Percentiles rank a stretch among this genome's conserved stretches.
Conservation (phyloP, 2,797 vertebrate species). For the Siniperca undulata region DNA sequence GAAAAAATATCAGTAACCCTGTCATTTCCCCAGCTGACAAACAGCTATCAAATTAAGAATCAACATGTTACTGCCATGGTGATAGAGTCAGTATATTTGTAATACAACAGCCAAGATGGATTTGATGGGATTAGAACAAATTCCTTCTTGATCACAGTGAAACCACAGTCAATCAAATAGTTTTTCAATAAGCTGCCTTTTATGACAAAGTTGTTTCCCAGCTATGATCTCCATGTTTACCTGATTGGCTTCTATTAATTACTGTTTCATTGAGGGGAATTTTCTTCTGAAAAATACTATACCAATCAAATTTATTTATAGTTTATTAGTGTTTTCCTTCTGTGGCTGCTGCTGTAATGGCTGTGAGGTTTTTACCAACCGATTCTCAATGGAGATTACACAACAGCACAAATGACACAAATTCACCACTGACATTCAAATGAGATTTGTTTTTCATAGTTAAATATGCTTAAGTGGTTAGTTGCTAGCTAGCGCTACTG, state of each 20-base stretch:
- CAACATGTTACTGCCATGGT: constrained; percentile 9
- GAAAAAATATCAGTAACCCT: neutral
- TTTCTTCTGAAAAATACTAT: constrained; percentile 11
- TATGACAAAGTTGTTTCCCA: neutral
- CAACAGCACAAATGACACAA: constrained; percentile 37
- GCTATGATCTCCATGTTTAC: constrained; percentile 27
- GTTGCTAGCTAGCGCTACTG: constrained; percentile 21
- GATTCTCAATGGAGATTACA: constrained; percentile 39
- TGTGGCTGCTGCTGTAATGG: constrained; percentile 8
- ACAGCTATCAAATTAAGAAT: constrained; percentile 20
- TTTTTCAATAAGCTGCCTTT: constrained; percentile 25
- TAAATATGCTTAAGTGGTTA: constrained; percentile 40
- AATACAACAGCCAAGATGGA: constrained; percentile 29
- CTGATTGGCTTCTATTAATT: constrained; percentile 48
- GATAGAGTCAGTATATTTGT: constrained; percentile 2
- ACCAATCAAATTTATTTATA: constrained; percentile 26
- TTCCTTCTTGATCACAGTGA: constrained; percentile 31
- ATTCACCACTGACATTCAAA: constrained; percentile 34
- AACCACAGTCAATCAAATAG: constrained; percentile 28
- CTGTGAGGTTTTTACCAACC: constrained; percentile 10
- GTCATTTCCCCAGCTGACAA: neutral
- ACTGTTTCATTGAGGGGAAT: constrained; percentile 20
- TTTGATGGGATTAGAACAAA: constrained; percentile 44
- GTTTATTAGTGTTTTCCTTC: constrained; percentile 19
- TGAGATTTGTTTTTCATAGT: constrained; percentile 41